Conservation (phyloP, 2,797 vertebrate genomes). For the Benthosema pterotum region DNA sequence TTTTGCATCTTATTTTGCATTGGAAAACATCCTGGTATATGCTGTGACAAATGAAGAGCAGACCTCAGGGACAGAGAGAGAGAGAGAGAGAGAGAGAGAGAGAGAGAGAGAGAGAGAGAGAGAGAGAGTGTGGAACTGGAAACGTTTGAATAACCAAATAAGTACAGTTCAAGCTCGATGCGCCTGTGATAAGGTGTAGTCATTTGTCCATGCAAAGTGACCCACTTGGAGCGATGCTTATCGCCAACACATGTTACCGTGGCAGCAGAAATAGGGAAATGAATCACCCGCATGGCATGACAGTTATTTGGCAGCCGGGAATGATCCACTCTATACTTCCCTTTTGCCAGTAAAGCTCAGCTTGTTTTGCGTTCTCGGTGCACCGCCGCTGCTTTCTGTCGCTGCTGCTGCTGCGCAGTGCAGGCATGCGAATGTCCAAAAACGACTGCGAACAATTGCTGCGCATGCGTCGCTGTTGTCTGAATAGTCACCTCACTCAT, state of each 20-base stretch:
- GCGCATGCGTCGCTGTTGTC: constrained; percentile 14
- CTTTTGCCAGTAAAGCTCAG: constrained; percentile 42
- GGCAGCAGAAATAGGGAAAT: constrained; percentile 75
- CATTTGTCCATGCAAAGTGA: constrained; percentile 75
- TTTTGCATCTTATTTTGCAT: constrained; percentile 84
- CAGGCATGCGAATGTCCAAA: constrained; percentile 3
- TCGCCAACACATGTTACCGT: constrained; percentile 45
- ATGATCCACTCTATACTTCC: constrained; percentile 59
- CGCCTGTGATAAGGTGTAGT: constrained; percentile 41
- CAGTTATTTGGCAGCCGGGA: constrained; percentile 65
- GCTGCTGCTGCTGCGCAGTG: background rate
- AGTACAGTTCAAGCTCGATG: constrained; percentile 49
- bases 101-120: constrained; percentile 45
- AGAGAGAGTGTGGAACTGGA: constrained; percentile 31
- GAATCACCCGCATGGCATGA: constrained; percentile 45
- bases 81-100: constrained; percentile 47
- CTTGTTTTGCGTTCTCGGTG: constrained; percentile 54
- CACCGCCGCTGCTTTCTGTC: background rate
- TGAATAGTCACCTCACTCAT: background rate
- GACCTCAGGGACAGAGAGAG: constrained; percentile 33
- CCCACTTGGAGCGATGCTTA: constrained; percentile 63
- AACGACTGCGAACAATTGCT: constrained; percentile 8
- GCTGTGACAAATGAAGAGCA: constrained; percentile 37
- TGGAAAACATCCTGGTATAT: constrained; percentile 56
- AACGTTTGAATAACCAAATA: constrained; percentile 82